Base-by-base conservation (phyloP, 1,140 invertebrate genomes). In the Aethina tumida region DNA sequence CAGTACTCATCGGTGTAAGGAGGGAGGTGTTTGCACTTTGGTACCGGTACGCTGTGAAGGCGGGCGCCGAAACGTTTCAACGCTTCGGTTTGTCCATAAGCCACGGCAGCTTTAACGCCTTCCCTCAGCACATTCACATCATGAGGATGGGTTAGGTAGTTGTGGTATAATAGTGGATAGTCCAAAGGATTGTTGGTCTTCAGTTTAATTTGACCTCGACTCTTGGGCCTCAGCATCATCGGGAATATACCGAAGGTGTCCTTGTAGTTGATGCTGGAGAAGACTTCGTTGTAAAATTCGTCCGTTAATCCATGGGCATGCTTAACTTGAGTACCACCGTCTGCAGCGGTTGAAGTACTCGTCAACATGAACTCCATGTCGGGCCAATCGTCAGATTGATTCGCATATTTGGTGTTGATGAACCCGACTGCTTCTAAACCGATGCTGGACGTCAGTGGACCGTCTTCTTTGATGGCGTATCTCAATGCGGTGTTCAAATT, bases 311-410 rank as follows among this genome's bases (percentile, higher is more conserved):
- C 81, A 47, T 90, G 84, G 0, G 84, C 84, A 24, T 66, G 74
- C 49, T 82, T 84, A 0, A 81, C 76, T 49, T 61, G 58, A 0
- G 70, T 75, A 0, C 79, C 82, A n/a, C 80, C 79, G 46, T 89
- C 85, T 0, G 84, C 84, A 29, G 69, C 76, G 0, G 80, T 81
- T 0, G 81, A 83, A 0, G 80, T 74, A n/a, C 84, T 81, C 0
- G 84, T 80, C 56, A 90, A 64, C 80, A 87, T 90, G 52, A 91
- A 89, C 45, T 90, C 84, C 35, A 91, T 89, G 52, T 93, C 88
- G 0, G 87, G 87, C 84, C 84, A 91, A 52, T 90, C 86, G 39
- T 87, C 81, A 0, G 73, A 71, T 38, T 74, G 64, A 53, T 90
- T 90, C 0, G 80, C 81, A 54, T 89, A 90, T 58, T 89, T 89